phyloP scores from a whole-genome alignment of 2,888 invertebrate species.

The Ennomos erosarius region DNA sequence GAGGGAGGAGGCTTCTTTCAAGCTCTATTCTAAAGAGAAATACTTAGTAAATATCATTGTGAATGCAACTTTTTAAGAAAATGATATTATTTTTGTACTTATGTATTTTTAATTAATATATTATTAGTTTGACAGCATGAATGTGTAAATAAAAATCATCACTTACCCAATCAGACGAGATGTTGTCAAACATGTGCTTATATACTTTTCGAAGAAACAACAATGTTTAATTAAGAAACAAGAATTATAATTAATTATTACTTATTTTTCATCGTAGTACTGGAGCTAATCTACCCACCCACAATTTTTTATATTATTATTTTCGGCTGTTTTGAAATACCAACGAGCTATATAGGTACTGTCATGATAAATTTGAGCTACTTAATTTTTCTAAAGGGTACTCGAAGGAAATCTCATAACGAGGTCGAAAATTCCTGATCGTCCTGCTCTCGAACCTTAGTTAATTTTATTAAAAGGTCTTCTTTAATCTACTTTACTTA shows the following conservation, averaged over 20 bases:
- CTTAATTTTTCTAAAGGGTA: slow-evolving; percentile 23
- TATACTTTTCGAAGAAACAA: neutral
- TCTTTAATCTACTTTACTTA: slow-evolving; percentile 14
- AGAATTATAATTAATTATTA: slow-evolving; percentile 12
- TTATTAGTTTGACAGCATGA: no score
- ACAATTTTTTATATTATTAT: slow-evolving; percentile 5
- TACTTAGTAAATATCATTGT: no score
- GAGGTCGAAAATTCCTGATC: slow-evolving; percentile 10
- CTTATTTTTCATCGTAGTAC: slow-evolving; percentile 12
- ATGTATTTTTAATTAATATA: no score
- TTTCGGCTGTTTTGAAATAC: slow-evolving; percentile 14
- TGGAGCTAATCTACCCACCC: slow-evolving; percentile 16
- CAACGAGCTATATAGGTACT: slow-evolving; percentile 15
- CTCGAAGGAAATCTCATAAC: slow-evolving; percentile 7
- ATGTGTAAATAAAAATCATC: no score
- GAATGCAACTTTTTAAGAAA: no score
- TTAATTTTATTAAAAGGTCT: slow-evolving; percentile 14
- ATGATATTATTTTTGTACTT: no score
- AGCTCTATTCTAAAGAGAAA: no score
- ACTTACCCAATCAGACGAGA: no score
- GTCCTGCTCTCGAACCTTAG: slow-evolving; percentile 9
- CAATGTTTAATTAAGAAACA: slow-evolving; percentile 21
- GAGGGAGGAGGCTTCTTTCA: no score
- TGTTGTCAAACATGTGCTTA: no score
- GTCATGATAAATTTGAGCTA: slow-evolving; percentile 18